Percentiles rank a stretch among this genome's conserved stretches.
These are phyloP conservation scores for Drosophila ohnishii DNA, from an alignment of 1,140 invertebrate genomes.

Conservation along the genomic window DNA sequence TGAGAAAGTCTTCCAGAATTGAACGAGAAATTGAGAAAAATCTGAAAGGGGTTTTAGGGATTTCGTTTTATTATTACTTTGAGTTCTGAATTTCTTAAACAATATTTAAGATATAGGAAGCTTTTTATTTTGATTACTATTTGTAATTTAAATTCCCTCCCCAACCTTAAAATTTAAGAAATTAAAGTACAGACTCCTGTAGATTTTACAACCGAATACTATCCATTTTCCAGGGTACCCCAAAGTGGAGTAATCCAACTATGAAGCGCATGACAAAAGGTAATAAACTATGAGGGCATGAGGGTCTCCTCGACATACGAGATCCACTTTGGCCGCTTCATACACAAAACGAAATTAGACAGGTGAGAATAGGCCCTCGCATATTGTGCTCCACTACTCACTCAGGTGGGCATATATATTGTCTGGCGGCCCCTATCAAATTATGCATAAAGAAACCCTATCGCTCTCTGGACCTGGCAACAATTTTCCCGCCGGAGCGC, in stretches of 20 bases:
- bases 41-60: no score
- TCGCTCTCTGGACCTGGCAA: slow-evolving; percentile 22
- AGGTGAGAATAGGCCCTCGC: slow-evolving; percentile 65
- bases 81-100: background rate
- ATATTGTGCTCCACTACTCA: slow-evolving; percentile 23
- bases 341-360: slow-evolving; percentile 42
- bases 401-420: slow-evolving; percentile 35
- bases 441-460: slow-evolving; percentile 59
- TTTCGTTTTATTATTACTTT: background rate
- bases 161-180: no score
- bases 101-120: background rate
- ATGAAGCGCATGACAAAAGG: slow-evolving; percentile 62
- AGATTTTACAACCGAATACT: background rate
- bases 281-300: slow-evolving; percentile 67
- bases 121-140: background rate
- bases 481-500: slow-evolving; percentile 39
- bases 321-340: slow-evolving; percentile 14
- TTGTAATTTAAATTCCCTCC: no score
- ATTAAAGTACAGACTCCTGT: background rate
- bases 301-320: slow-evolving; percentile 25
- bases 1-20: background rate
- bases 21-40: background rate
- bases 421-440: slow-evolving; percentile 67
- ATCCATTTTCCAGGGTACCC: slow-evolving; percentile 17
- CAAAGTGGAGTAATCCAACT: slow-evolving; percentile 31